Percentiles rank a stretch among this genome's conserved stretches.
Evolutionary conservation across 2,113 vertebrate species (phyloP).

Genomic region (Mus pahari): DNA sequence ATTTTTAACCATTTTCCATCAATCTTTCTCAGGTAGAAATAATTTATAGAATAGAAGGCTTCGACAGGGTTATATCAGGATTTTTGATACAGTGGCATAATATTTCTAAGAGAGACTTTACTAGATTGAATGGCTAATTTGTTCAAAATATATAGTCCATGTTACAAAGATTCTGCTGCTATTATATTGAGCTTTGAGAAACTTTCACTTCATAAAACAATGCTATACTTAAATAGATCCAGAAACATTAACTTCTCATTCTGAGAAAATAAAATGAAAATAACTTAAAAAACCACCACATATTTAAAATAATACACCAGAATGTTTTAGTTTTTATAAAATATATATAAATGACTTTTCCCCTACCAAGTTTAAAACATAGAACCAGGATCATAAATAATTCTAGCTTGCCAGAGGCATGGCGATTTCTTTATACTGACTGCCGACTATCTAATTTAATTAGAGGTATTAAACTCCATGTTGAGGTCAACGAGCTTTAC

Average conservation of each 20-base stretch:
- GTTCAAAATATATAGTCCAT: constrained; percentile 50
- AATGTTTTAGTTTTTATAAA: constrained; percentile 78
- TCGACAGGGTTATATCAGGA: constrained; percentile 52
- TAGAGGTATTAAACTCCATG: constrained; percentile 90
- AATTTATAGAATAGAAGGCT: constrained; percentile 73
- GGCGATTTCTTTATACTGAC: constrained; percentile 89
- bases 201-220: constrained; percentile 34
- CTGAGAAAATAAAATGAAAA: constrained; percentile 67
- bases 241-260: constrained; percentile 64
- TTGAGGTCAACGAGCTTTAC: constrained; percentile 89
- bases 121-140: constrained; percentile 66
- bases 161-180: constrained; percentile 57
- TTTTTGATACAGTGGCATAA: constrained; percentile 48
- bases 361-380: constrained; percentile 83
- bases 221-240: constrained; percentile 47
- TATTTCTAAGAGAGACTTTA: constrained; percentile 67
- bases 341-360: constrained; percentile 80
- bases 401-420: constrained; percentile 89
- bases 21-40: constrained; percentile 68
- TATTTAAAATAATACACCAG: constrained; percentile 78
- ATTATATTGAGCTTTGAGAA: constrained; percentile 54
- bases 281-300: constrained; percentile 66
- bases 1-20: constrained; percentile 80
- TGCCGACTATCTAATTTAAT: constrained; percentile 90
- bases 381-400: constrained; percentile 89